Conservation (phyloP, 2,888 invertebrate genomes). For the Julus scanicus region DNA sequence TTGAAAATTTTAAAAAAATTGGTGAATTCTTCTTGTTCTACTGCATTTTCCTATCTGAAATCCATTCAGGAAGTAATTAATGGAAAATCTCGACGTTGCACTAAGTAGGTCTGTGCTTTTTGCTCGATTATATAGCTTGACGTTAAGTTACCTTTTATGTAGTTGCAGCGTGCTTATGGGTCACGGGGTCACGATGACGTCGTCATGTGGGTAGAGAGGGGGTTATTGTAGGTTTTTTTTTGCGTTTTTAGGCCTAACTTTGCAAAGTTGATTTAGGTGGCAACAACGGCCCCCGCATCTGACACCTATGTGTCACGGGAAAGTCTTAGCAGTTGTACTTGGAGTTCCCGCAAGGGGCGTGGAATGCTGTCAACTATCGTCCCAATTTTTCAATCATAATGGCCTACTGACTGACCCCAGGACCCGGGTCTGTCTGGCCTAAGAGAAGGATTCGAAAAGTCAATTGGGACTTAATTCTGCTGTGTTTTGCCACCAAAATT, state of each 20-base stretch:
- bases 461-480: not conserved
- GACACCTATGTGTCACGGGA: not conserved
- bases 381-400: not conserved
- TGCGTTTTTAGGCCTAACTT: not conserved
- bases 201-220: not conserved
- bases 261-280: not conserved
- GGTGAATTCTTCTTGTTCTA: not conserved
- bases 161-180: not conserved
- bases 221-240: not conserved
- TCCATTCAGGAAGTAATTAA: slow-evolving; percentile 5
- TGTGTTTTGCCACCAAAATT: too few relatives aligned
- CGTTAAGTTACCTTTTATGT: slow-evolving; percentile 10
- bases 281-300: not conserved
- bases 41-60: not conserved
- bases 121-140: not conserved
- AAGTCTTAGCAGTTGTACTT: not conserved
- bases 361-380: not conserved
- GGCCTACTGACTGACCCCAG: not conserved
- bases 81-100: not conserved
- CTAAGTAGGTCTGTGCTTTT: slow-evolving; percentile 27
- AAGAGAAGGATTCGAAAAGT: not conserved
- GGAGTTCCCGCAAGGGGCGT: not conserved
- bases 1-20: not conserved
- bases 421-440: not conserved
- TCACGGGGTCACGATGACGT: slow-evolving; percentile 3